Evolutionary conservation across 2,113 vertebrate genomes (phyloP).

Genomic region (Peromyscus californicus): DNA sequence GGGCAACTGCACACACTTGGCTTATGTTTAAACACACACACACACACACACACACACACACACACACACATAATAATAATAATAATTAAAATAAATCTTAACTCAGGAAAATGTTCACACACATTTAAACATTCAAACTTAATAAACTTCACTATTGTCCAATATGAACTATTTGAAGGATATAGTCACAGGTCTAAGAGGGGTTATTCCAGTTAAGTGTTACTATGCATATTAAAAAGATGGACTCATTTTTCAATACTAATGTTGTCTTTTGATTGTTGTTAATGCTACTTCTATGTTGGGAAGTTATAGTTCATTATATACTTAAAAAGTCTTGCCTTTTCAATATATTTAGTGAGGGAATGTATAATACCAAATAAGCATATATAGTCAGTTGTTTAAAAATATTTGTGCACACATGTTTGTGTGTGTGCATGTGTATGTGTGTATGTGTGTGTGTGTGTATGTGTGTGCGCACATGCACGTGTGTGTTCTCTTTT

Average conservation of each 20-base stretch:
- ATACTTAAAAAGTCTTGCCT: background rate
- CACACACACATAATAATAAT: background rate
- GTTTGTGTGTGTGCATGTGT: background rate
- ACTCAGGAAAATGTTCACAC: background rate
- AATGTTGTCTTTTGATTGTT: background rate
- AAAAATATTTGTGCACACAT: background rate
- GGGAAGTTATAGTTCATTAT: background rate
- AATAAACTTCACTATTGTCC: background rate
- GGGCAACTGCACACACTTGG: background rate
- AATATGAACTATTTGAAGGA: background rate
- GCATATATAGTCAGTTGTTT: background rate
- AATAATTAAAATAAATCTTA: background rate
- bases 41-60: background rate
- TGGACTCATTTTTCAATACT: background rate
- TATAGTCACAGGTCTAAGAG: background rate
- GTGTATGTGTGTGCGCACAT: fast-evolving
- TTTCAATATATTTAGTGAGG: background rate
- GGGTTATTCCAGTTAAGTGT: background rate
- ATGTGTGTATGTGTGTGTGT: too few species aligned
- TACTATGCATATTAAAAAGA: background rate
- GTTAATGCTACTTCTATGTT: background rate
- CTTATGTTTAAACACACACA: background rate
- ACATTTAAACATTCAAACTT: background rate
- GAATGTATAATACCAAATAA: background rate
- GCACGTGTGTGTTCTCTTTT: background rate